Percentiles rank a stretch among this genome's conserved stretches.
Evolutionary conservation across 1,140 invertebrate species (phyloP).

Genomic region (Reticulitermes speratus): DNA sequence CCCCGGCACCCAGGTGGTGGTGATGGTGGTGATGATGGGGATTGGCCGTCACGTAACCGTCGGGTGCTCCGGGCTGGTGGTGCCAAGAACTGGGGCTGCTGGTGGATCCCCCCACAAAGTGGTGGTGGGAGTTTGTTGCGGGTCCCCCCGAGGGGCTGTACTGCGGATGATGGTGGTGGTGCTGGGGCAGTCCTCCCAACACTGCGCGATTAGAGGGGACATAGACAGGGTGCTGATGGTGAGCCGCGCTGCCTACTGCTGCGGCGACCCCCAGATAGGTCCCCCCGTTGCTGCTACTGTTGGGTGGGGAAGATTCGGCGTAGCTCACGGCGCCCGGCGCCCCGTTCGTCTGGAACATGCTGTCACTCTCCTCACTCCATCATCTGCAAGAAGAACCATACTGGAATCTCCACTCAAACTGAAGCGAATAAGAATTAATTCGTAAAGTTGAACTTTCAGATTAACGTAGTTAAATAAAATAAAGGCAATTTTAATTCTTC

Average conservation of each 20-base stretch:
- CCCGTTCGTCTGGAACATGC: constrained; percentile 26
- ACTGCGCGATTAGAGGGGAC: constrained; percentile 52
- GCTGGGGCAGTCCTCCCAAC: constrained; percentile 39
- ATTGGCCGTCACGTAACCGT: constrained; percentile 32
- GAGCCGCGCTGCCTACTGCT: neutral
- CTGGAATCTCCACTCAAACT: neutral
- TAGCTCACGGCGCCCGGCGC: neutral
- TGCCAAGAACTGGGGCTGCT: neutral
- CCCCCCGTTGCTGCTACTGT: neutral
- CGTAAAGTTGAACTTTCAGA: too few species aligned
- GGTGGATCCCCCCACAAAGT: constrained; percentile 39
- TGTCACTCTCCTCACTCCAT: neutral
- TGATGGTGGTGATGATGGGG: constrained; percentile 47
- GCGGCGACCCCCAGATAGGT: constrained; percentile 2
- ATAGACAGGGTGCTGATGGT: constrained; percentile 48
- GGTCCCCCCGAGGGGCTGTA: constrained; percentile 46
- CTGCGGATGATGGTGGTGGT: constrained; percentile 43
- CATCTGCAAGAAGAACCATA: neutral
- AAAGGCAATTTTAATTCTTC: too few species aligned
- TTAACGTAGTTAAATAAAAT: too few species aligned
- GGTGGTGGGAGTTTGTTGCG: constrained; percentile 42
- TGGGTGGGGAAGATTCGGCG: constrained; percentile 1
- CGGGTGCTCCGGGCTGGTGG: neutral
- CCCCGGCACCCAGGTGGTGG: constrained; percentile 43
- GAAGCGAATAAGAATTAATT: too few species aligned